phyloP scores from a whole-genome alignment of 2,797 vertebrate species.

The Gobio occitaniae region DNA sequence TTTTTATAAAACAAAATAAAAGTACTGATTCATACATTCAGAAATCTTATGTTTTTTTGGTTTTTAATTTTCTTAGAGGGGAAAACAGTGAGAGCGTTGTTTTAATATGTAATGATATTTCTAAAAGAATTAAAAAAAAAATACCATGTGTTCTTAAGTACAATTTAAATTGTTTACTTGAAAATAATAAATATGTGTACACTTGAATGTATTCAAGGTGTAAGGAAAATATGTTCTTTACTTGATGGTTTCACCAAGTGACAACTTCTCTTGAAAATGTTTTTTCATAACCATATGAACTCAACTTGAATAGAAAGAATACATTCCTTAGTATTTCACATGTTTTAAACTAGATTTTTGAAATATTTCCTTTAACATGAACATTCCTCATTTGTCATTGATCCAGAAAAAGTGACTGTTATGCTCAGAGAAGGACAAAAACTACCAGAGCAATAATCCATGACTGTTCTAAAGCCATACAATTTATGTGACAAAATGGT shows the following conservation, averaged over 20 bases:
- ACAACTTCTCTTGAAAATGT: too few relatives aligned
- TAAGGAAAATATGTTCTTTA: neutral
- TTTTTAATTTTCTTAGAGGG: neutral
- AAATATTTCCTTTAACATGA: neutral
- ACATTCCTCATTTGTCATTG: neutral
- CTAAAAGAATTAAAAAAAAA: neutral
- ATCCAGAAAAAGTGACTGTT: neutral
- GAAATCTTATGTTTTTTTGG: neutral
- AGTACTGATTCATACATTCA: neutral
- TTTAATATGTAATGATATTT: neutral
- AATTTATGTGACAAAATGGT: neutral
- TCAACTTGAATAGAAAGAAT: neutral
- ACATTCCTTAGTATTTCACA: neutral
- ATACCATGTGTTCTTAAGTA: neutral
- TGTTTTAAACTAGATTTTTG: neutral
- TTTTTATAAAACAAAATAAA: too few relatives aligned
- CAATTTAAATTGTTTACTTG: neutral
- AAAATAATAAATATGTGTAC: neutral
- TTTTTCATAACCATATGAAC: neutral
- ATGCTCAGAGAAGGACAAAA: neutral
- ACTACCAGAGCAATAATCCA: neutral
- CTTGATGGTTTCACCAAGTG: neutral
- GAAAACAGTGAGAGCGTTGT: too few relatives aligned
- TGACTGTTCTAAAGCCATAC: neutral
- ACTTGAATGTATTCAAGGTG: neutral